Conservation (phyloP, 35 echinoderm and acorn worm genomes). For the Hemicentrotus pulcherrimus region DNA sequence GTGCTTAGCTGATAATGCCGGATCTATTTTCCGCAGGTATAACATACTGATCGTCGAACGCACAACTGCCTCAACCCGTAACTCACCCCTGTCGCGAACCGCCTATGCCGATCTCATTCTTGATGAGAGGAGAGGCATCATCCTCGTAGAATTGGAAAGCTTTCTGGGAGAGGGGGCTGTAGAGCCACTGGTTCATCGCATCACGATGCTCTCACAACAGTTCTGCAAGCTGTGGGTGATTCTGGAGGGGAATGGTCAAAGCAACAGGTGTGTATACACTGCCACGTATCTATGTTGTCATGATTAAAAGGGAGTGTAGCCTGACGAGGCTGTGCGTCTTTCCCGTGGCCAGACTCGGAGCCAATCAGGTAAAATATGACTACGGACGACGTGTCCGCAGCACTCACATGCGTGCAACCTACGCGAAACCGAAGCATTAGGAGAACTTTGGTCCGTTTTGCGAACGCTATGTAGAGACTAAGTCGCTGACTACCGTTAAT, state of each 20-base stretch:
- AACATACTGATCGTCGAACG: conserved; percentile 38
- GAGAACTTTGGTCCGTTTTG: too few relatives aligned
- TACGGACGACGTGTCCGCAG: too few relatives aligned
- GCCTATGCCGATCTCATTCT: conserved; percentile 17
- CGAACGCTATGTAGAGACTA: too few relatives aligned
- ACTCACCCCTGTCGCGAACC: neutral
- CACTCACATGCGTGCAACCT: too few relatives aligned
- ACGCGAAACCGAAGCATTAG: too few relatives aligned
- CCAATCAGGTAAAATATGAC: too few relatives aligned
- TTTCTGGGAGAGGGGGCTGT: neutral
- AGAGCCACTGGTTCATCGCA: neutral
- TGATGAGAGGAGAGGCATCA: conserved; percentile 27
- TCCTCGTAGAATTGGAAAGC: conserved; percentile 21
- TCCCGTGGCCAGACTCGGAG: too few relatives aligned
- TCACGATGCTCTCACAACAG: conserved; percentile 30
- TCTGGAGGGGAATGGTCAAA: conserved; percentile 14
- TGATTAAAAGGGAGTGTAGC: too few relatives aligned
- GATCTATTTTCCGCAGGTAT: neutral
- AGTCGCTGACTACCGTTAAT: too few relatives aligned
- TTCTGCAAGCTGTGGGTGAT: conserved; percentile 32
- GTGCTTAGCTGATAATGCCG: too few relatives aligned
- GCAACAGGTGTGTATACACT: neutral
- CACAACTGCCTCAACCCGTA: neutral
- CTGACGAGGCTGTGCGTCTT: too few relatives aligned
- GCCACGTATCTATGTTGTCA: too few relatives aligned